Percentiles rank a stretch among this genome's conserved stretches.
phyloP scores from a whole-genome alignment of 2,888 invertebrate species.

The Eubasilissa splendida region DNA sequence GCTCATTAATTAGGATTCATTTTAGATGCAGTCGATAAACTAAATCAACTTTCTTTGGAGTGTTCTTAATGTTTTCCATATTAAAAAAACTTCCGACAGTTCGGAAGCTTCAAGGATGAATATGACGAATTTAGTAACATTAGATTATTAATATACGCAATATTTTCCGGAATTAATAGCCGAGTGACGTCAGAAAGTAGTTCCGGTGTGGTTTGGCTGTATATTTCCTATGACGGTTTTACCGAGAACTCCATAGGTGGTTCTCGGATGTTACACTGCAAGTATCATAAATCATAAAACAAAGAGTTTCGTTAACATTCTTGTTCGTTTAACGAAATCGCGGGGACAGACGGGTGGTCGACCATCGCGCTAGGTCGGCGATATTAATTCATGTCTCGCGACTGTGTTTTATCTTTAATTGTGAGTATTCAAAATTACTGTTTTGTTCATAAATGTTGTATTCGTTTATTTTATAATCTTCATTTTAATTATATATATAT shows the following conservation, averaged over 20 bases:
- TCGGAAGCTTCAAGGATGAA: not conserved
- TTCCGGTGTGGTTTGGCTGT: conserved; percentile 24
- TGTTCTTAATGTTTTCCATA: not conserved
- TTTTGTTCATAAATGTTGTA: too few species aligned
- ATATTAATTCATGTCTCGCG: too few species aligned
- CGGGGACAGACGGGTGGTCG: not conserved
- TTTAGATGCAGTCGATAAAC: too few species aligned
- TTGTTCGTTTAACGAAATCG: not conserved
- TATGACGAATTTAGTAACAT: not conserved
- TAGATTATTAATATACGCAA: too few species aligned
- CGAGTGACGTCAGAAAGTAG: conserved; percentile 7
- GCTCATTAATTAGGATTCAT: too few species aligned
- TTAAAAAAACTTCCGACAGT: not conserved
- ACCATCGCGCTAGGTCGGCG: not conserved
- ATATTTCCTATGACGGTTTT: conserved; percentile 30
- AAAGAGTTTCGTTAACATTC: not conserved
- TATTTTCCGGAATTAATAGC: not conserved
- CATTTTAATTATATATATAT: too few species aligned
- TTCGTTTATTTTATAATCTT: too few species aligned
- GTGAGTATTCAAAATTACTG: too few species aligned
- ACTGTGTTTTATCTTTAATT: too few species aligned
- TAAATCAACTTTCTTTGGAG: too few species aligned
- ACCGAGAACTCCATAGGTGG: conserved; percentile 10
- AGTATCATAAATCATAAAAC: conserved; percentile 3
- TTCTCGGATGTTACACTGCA: not conserved